phyloP scores from a whole-genome alignment of 2,888 invertebrate species.

The Siphonodentalium dalli region DNA sequence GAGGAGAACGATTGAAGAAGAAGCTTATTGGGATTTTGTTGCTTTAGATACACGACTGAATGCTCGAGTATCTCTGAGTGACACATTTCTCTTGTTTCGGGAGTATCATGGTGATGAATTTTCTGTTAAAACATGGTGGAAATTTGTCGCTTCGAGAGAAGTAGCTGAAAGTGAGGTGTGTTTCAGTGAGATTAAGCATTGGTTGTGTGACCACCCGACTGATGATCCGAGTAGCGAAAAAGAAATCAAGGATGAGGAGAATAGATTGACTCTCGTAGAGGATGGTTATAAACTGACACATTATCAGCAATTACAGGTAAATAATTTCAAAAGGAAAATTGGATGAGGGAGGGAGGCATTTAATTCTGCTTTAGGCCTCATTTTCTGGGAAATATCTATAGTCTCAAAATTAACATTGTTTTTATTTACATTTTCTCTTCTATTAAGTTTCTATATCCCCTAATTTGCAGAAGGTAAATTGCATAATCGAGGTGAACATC shows the following conservation, averaged over 20 bases:
- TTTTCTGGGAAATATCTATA: too few relatives aligned
- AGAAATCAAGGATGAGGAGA: conserved; percentile 39
- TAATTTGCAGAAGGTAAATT: too few relatives aligned
- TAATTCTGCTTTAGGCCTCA: too few relatives aligned
- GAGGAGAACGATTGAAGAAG: conserved; percentile 44
- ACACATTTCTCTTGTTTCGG: conserved; percentile 51
- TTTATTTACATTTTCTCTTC: too few relatives aligned
- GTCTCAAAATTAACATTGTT: too few relatives aligned
- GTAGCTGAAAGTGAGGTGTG: conserved; percentile 40
- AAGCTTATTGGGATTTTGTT: conserved; percentile 58
- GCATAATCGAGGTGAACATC: too few relatives aligned
- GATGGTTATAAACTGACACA: conserved; percentile 24
- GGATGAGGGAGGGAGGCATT: too few relatives aligned
- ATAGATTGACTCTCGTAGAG: conserved; percentile 28
- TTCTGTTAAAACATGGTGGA: conserved; percentile 49
- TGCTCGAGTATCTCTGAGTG: conserved; percentile 42
- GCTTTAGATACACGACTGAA: conserved; percentile 36
- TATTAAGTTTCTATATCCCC: too few relatives aligned
- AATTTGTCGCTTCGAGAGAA: conserved; percentile 43
- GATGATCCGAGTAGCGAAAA: conserved; percentile 35
- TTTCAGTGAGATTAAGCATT: conserved; percentile 54
- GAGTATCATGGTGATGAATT: conserved; percentile 56
- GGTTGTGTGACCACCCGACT: conserved; percentile 45
- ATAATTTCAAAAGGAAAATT: too few relatives aligned
- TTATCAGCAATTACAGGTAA: too few relatives aligned